Base-by-base conservation (phyloP, 1,140 invertebrate genomes). In the Drosophila kurseongensis region DNA sequence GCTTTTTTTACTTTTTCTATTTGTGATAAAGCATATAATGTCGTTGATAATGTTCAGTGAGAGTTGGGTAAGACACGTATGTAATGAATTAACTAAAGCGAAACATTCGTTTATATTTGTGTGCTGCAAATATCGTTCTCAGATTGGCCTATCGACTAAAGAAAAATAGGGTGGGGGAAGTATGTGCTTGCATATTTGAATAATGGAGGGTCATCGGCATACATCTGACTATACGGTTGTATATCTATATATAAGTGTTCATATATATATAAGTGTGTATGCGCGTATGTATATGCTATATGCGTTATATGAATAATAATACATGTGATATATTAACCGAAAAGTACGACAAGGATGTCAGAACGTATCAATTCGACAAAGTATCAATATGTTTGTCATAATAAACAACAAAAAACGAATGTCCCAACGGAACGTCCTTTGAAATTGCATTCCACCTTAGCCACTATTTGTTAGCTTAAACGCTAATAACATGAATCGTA, bases 1-100 rank as follows among this genome's bases (percentile, higher is more conserved):
- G 32, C 10, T 73, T 73, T 75, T 50, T 75, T 50, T 8, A 52
- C 10, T 32, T 35, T n/a, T 41, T 27, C 38, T 41, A 42, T 67
- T 78, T 86, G 71, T 78, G 69, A 81, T 78, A 75, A 86, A 81
- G 75, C 83, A 83, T 82, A 82, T 59, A 76, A 84, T 75, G 79
- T 86, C 83, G 83, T 88, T 86, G 82, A 86, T 86, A 67, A 78
- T 72, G 82, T 75, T 61, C 36, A 61, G 42, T 50, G 72, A 60
- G 78, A 82, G 73, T 56, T 54, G 75, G 58, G 47, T 85, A 86
- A 85, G 82, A 86, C 82, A 86, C 82, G 55, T 71, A 80, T 69
- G 47, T 62, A 78, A 75, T 71, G 75, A 77, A 78, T 86, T 86
- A 78, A 86, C 82, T 86, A 81, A 86, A 80, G 59, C 78, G 75